Conservation (phyloP, 1,140 invertebrate genomes). For the Drosophila nikananu region DNA sequence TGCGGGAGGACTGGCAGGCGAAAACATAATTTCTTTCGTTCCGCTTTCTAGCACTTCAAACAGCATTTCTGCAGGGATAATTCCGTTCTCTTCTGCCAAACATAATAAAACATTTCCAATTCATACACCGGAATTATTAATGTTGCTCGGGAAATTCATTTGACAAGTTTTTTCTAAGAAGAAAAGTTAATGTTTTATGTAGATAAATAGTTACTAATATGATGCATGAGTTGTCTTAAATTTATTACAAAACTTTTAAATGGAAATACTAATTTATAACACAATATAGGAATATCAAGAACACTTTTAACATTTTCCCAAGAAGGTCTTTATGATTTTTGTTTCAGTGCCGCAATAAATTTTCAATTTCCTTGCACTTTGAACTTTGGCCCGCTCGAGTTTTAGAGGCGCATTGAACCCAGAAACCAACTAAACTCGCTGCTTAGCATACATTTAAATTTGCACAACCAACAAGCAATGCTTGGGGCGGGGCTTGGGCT, state of each 20-base stretch:
- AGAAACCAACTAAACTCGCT: slow-evolving; percentile 27
- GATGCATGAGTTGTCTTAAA: neutral
- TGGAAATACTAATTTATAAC: neutral
- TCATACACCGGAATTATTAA: neutral
- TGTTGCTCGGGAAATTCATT: too few species aligned
- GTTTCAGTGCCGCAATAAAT: slow-evolving; percentile 33
- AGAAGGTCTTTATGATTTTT: neutral
- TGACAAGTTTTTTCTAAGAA: neutral
- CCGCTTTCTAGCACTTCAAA: slow-evolving; percentile 17
- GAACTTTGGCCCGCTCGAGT: slow-evolving; percentile 22
- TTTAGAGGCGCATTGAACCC: slow-evolving; percentile 30
- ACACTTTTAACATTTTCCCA: neutral
- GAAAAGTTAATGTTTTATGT: neutral
- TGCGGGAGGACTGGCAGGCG: neutral
- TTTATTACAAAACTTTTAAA: neutral
- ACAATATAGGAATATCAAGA: too few species aligned
- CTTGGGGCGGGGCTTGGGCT: slow-evolving; percentile 44
- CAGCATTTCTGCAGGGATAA: slow-evolving; percentile 11
- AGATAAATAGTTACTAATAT: too few species aligned
- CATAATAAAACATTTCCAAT: slow-evolving; percentile 8
- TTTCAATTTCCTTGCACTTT: slow-evolving; percentile 51
- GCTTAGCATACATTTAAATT: slow-evolving; percentile 78
- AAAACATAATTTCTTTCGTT: slow-evolving; percentile 25
- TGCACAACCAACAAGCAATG: slow-evolving; percentile 62
- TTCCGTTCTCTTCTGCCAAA: slow-evolving; percentile 15